Conservation (phyloP, 2,888 invertebrate genomes). For the Chamaedrilus cognettii region DNA sequence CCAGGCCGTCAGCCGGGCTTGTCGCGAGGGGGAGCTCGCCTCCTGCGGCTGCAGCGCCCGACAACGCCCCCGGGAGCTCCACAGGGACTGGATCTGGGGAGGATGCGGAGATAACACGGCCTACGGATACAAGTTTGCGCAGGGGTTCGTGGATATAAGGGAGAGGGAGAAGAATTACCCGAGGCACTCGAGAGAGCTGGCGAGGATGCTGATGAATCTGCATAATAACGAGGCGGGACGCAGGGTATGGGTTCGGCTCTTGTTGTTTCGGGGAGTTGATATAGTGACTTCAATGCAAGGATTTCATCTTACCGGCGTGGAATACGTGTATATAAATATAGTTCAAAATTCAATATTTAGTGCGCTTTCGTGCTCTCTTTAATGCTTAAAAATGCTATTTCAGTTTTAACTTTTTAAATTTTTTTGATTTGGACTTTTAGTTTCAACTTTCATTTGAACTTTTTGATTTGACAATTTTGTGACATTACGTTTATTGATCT, state of each 20-base stretch:
- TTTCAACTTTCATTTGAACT: no score
- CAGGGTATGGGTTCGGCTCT: conserved; percentile 75
- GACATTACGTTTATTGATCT: no score
- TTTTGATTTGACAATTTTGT: no score
- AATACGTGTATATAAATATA: no score
- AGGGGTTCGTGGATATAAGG: conserved; percentile 90
- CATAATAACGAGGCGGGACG: conserved; percentile 99
- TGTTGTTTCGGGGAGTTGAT: neutral
- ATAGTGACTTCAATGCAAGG: no score
- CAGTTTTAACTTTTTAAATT: no score
- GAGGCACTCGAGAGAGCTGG: conserved; percentile 77
- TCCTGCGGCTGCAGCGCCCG: conserved; percentile 84
- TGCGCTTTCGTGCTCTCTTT: no score
- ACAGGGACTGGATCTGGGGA: conserved; percentile 96
- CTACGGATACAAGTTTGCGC: conserved; percentile 81
- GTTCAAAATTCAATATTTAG: no score
- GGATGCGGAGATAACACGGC: conserved; percentile 98
- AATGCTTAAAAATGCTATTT: no score
- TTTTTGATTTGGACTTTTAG: no score
- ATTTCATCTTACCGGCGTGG: no score
- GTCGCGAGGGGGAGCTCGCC: conserved; percentile 85
- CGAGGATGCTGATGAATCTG: conserved; percentile 89
- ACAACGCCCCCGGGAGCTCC: conserved; percentile 78
- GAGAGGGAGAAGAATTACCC: conserved; percentile 77
- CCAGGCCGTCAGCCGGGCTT: conserved; percentile 84